Base-by-base conservation (phyloP, 2,113 vertebrate species). In the Tetrax tetrax region DNA sequence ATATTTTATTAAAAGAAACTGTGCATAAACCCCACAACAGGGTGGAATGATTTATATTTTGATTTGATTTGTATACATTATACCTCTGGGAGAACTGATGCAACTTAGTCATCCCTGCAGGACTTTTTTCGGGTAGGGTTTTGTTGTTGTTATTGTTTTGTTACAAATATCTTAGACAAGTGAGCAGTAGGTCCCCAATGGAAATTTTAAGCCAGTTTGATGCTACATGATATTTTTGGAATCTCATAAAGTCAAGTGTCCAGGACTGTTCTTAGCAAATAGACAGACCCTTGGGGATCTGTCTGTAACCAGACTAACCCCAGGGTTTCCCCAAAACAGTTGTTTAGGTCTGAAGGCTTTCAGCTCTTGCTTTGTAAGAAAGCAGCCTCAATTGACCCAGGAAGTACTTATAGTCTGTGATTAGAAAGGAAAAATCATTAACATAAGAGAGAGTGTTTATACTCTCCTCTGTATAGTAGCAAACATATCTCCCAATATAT, bases 1-100 rank as follows among this genome's bases (percentile, higher is more conserved):
- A 98, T 98, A 98, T 98, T 98, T 98, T 98, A 98, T 98, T 98
- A 98, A 98, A 98, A 98, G 98, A 98, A 97, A 97, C 98, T 94
- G 96, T 97, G 98, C 97, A 96, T 96, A 98, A 98, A 97, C 95
- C 97, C 97, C 96, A 78, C 97, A 97, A 97, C 97, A 94, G 96
- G 95, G 96, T 82, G 93, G 95, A 96, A 94, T 97, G 97, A 97
- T 97, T 98, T 98, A 95, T 98, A 95, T 98, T 98, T 98, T 98
- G 97, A 98, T 98, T 98, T 98, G 97, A 98, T 98, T 97, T 98
- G 96, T 98, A 98, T 97, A 96, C 78, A 60, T 95, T 89, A 86
- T 93, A 95, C 97, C 94, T 96, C 83, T 96, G 98, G 97, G 98
- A 97, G n/a, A 96, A 95, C 61, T 83, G 95, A 95, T 92, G 92